These are phyloP conservation scores for Butastur rufipennis DNA, from an alignment of 2,113 vertebrate species.

Conservation along the genomic window DNA sequence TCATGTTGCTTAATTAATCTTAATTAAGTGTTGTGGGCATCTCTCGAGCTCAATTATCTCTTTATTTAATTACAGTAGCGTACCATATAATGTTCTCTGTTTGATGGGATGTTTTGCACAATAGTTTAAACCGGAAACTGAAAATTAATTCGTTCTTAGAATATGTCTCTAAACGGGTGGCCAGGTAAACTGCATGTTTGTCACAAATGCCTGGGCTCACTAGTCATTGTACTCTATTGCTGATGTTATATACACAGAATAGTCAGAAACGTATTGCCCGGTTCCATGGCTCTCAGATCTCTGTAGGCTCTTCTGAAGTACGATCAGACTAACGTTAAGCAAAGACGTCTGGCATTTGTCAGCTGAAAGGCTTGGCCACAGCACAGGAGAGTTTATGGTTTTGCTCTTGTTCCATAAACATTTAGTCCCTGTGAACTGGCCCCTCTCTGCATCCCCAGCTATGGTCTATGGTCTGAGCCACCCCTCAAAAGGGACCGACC, in stretches of 20 bases:
- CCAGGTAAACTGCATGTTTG: not conserved
- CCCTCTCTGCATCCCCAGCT: not conserved
- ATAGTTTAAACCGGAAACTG: not conserved
- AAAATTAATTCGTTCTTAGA: constrained; percentile 18
- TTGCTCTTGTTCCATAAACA: not conserved
- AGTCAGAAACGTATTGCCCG: not conserved
- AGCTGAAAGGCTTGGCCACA: not conserved
- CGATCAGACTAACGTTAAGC: not conserved
- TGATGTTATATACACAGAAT: not conserved
- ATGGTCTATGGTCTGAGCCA: not conserved
- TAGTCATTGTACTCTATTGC: not conserved
- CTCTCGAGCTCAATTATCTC: constrained; percentile 26
- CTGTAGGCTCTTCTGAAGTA: not conserved
- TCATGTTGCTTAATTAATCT: constrained; percentile 50
- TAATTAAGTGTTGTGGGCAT: constrained; percentile 46
- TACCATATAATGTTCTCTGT: not conserved
- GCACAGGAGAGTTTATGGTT: not conserved
- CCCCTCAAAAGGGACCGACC: not conserved
- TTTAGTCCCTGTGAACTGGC: not conserved
- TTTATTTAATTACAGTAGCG: constrained; percentile 40
- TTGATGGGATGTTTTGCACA: constrained; percentile 17
- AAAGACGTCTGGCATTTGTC: not conserved
- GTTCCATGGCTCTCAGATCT: not conserved
- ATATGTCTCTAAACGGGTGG: not conserved
- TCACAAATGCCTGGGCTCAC: not conserved